Evolutionary conservation across 2,113 vertebrate species (phyloP).

Genomic region (Onychostruthus taczanowskii): DNA sequence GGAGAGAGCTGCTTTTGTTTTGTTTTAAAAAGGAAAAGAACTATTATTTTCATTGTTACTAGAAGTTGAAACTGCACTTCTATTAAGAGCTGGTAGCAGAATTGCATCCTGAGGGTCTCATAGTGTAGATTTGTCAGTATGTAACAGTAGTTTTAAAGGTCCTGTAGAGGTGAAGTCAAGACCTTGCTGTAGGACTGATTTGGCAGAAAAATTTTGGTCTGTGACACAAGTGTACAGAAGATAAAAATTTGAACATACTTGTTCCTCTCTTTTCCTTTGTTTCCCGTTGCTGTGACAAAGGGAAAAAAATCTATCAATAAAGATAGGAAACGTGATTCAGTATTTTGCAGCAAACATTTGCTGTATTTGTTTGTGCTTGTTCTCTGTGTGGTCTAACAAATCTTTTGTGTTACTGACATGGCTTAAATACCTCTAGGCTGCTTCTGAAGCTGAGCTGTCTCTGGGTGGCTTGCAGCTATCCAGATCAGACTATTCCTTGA

Average conservation of each 20-base stretch:
- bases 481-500: not conserved
- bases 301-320: not conserved
- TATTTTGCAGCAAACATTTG: not conserved
- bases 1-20: not conserved
- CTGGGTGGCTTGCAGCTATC: not conserved
- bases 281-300: not conserved
- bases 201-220: not conserved
- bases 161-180: not conserved
- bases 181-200: not conserved
- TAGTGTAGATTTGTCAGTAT: not conserved
- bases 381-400: not conserved
- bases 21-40: not conserved
- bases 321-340: not conserved
- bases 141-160: not conserved
- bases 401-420: not conserved
- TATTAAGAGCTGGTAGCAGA: not conserved
- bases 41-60: not conserved
- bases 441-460: not conserved
- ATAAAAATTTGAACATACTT: not conserved
- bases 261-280: not conserved
- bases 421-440: not conserved
- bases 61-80: not conserved
- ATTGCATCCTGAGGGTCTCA: not conserved
- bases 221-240: too few species aligned
- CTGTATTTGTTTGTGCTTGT: not conserved